phyloP scores from a whole-genome alignment of 2,888 invertebrate species.

The Pardosa pseudoannulata region DNA sequence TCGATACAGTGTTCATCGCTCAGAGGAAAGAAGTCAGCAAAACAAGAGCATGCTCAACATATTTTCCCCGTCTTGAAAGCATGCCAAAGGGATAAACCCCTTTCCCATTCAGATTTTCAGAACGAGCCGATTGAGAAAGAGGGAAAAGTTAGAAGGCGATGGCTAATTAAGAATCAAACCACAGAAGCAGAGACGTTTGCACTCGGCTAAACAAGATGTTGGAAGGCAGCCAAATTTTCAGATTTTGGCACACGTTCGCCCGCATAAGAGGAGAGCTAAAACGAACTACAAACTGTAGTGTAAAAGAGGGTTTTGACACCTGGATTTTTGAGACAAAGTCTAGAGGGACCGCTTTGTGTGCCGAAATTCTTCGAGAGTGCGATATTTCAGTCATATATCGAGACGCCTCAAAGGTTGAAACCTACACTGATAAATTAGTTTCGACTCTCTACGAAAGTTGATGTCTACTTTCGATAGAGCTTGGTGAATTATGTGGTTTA shows the following conservation, averaged over 20 bases:
- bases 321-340: neutral
- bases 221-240: neutral
- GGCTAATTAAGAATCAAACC: constrained; percentile 25
- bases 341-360: neutral
- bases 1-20: no score
- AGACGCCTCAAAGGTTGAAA: no score
- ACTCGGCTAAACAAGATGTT: constrained; percentile 23
- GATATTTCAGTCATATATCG: no score
- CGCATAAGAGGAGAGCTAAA: constrained; percentile 1
- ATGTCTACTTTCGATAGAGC: no score
- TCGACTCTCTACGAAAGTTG: no score
- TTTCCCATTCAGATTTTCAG: neutral
- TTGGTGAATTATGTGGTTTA: no score
- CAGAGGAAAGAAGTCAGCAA: neutral
- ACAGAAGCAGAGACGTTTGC: constrained; percentile 3
- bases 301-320: constrained; percentile 1
- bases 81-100: neutral
- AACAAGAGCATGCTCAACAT: neutral
- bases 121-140: neutral
- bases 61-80: neutral
- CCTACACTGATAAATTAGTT: no score
- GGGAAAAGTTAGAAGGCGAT: constrained; percentile 18
- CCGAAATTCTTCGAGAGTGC: neutral
- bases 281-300: neutral
- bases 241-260: neutral